phyloP scores from a whole-genome alignment of 2,888 invertebrate species.

The Pristionchus japonicus region DNA sequence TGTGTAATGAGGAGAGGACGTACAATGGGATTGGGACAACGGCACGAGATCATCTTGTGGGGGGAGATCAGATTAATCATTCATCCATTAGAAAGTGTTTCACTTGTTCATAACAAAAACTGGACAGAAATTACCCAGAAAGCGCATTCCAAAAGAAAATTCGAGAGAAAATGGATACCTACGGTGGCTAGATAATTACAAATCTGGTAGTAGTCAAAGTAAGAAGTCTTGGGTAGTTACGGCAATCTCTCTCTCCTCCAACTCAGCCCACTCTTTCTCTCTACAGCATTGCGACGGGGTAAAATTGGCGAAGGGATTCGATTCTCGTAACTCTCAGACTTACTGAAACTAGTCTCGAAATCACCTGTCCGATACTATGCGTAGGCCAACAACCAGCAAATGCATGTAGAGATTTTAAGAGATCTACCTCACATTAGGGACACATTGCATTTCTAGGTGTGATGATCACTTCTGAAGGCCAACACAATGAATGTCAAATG shows the following conservation, averaged over 20 bases:
- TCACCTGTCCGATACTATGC: background rate
- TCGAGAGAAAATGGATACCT: no score
- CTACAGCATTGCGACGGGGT: background rate
- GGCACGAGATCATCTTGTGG: conserved; percentile 7
- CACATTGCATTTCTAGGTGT: no score
- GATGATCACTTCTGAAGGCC: no score
- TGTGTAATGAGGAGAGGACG: conserved; percentile 7
- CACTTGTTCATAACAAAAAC: no score
- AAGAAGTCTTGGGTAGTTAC: background rate
- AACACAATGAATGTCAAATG: no score
- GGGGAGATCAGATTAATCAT: no score
- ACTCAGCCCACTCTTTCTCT: background rate
- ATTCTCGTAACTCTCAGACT: background rate
- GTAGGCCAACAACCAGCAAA: background rate
- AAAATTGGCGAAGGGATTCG: background rate
- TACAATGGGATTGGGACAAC: background rate
- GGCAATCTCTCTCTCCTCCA: background rate
- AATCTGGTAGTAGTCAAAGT: background rate
- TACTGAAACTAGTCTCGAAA: background rate
- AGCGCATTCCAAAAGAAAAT: no score
- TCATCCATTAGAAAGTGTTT: no score
- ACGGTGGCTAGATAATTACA: background rate
- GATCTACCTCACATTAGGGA: no score
- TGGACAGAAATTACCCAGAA: no score
- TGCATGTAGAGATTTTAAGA: background rate